phyloP scores from a whole-genome alignment of 2,113 vertebrate genomes.

The Pollimyrus isidori region DNA sequence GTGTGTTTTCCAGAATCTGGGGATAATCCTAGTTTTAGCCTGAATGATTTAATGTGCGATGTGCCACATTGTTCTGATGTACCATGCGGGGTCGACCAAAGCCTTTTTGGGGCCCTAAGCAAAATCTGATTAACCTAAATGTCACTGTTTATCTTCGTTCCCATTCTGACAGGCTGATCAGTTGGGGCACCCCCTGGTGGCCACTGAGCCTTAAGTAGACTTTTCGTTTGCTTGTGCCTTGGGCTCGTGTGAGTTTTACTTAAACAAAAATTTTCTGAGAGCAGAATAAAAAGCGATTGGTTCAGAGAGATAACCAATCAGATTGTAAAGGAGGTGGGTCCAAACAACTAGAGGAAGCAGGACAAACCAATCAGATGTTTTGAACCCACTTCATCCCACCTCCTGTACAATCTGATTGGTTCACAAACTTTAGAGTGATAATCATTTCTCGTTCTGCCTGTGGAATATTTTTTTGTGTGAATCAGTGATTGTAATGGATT shows the following conservation, averaged over 20 bases:
- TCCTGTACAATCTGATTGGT: too few relatives aligned
- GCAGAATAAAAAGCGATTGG: too few relatives aligned
- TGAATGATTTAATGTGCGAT: not conserved
- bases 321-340: too few relatives aligned
- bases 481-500: too few relatives aligned
- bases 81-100: not conserved
- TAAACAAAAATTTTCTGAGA: too few relatives aligned
- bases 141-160: not conserved
- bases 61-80: not conserved
- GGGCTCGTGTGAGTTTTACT: not conserved
- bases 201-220: not conserved
- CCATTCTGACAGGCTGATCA: not conserved
- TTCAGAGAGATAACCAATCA: too few relatives aligned
- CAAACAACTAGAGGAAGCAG: too few relatives aligned
- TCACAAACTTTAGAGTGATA: too few relatives aligned
- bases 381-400: too few relatives aligned
- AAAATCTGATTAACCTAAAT: not conserved
- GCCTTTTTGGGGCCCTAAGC: not conserved
- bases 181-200: not conserved
- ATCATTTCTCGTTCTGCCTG: too few relatives aligned
- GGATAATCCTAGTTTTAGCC: not conserved
- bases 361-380: too few relatives aligned
- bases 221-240: not conserved
- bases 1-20: slow-evolving; percentile 94
- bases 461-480: too few relatives aligned